These are phyloP conservation scores for Theonella swinhoei DNA, from an alignment of 37 sponge, comb jelly and placozoan species.

Conservation along the genomic window DNA sequence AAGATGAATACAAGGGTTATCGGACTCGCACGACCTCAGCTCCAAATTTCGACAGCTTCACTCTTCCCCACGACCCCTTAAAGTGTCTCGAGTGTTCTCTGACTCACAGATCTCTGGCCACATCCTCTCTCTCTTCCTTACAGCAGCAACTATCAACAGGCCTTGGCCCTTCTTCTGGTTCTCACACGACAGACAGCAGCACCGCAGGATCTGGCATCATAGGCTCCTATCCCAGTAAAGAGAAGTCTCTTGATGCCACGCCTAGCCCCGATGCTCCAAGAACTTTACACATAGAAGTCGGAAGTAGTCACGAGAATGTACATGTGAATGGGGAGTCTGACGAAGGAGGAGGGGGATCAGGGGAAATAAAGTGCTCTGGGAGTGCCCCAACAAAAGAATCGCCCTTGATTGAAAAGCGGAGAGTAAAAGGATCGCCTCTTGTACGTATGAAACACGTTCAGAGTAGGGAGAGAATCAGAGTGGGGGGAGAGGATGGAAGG, in stretches of 20 bases:
- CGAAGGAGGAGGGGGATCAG: neutral
- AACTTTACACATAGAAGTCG: neutral
- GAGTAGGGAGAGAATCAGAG: neutral
- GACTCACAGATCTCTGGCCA: neutral
- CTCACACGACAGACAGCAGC: neutral
- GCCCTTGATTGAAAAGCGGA: no score
- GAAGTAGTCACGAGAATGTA: neutral
- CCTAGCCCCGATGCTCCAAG: neutral
- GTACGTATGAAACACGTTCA: neutral
- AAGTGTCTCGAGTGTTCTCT: conserved; percentile 43
- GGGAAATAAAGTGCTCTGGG: no score
- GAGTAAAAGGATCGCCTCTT: conserved; percentile 1
- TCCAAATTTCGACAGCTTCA: conserved; percentile 7
- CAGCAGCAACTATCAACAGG: neutral
- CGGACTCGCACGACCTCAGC: neutral
- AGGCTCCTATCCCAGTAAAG: neutral
- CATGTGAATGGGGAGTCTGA: neutral
- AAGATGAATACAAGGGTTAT: conserved; percentile 20
- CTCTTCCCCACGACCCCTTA: conserved; percentile 27
- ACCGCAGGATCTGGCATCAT: neutral
- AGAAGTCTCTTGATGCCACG: neutral
- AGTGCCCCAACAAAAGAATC: no score
- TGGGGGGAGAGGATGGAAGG: neutral
- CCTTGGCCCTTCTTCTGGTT: neutral
- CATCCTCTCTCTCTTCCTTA: neutral